These are phyloP conservation scores for Mobula hypostoma DNA, from an alignment of 2,113 vertebrate species.

Conservation along the genomic window DNA sequence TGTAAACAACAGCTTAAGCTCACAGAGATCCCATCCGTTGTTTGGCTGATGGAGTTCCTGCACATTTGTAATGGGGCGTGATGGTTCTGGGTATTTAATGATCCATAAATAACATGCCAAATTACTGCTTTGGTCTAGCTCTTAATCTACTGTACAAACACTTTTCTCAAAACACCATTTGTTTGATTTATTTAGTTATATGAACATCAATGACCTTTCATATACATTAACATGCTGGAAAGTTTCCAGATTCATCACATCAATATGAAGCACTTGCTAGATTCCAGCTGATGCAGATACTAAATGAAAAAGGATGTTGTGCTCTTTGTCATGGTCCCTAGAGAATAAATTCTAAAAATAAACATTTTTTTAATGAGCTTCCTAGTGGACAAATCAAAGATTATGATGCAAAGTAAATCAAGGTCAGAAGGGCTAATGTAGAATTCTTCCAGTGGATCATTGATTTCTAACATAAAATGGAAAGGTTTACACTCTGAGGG, in stretches of 20 bases:
- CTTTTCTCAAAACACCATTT: neutral
- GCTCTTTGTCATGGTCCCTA: neutral
- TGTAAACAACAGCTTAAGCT: neutral
- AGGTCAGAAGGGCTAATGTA: neutral
- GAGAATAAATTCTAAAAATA: neutral
- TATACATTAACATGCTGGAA: neutral
- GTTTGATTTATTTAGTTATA: constrained; percentile 8
- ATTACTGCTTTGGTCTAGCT: neutral
- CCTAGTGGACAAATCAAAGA: neutral
- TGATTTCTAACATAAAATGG: neutral
- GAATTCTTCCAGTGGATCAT: neutral
- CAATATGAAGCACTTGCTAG: neutral
- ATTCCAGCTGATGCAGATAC: neutral
- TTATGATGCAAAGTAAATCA: neutral
- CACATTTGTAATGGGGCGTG: neutral
- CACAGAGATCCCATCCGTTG: neutral
- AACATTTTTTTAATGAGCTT: neutral
- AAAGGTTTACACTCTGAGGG: neutral
- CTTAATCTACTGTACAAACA: neutral
- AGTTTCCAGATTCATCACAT: neutral
- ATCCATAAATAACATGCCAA: neutral
- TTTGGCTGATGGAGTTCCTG: neutral
- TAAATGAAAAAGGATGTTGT: neutral
- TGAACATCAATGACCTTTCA: neutral
- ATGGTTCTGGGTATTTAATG: neutral